A percentile compares a stretch with the other conserved stretches of the same genome.
Evolutionary conservation across 2,113 vertebrate genomes (phyloP).

Genomic region (Rhynchopsitta pachyrhyncha): DNA sequence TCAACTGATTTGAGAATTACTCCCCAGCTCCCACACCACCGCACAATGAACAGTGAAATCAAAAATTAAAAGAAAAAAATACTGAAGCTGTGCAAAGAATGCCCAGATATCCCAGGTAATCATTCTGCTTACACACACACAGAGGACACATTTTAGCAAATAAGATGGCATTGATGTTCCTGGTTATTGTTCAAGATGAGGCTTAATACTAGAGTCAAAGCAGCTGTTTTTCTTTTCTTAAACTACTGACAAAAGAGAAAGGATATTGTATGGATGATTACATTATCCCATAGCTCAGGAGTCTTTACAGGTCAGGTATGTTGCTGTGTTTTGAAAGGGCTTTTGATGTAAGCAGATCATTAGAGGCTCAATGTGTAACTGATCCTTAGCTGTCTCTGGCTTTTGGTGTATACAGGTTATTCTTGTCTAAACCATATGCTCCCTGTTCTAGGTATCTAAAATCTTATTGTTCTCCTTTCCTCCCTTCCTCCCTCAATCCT

Average conservation of each 20-base stretch:
- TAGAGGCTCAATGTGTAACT: conserved; percentile 84
- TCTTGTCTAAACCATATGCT: conserved; percentile 10
- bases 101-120: conserved; percentile 34
- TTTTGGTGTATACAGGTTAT: conserved; percentile 22
- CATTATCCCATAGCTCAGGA: conserved; percentile 83
- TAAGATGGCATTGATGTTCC: conserved; percentile 51
- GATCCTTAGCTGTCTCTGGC: conserved; percentile 75
- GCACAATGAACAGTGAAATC: neutral
- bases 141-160: conserved; percentile 25
- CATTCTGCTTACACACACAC: neutral
- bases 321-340: conserved; percentile 78
- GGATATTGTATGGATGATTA: conserved; percentile 83
- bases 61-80: neutral
- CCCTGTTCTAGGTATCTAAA: conserved; percentile 50
- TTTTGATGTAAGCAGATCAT: conserved; percentile 87
- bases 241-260: conserved; percentile 81
- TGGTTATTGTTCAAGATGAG: conserved; percentile 78
- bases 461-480: conserved; percentile 40
- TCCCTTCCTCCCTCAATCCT: neutral
- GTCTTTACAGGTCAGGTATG: conserved; percentile 83
- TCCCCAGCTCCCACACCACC: conserved; percentile 46
- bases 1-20: conserved; percentile 60
- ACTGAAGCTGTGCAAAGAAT: conserved; percentile 7
- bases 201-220: conserved; percentile 80
- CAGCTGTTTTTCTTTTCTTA: conserved; percentile 70